phyloP scores from a whole-genome alignment of 2,113 vertebrate genomes.

The Trematomus loennbergii region DNA sequence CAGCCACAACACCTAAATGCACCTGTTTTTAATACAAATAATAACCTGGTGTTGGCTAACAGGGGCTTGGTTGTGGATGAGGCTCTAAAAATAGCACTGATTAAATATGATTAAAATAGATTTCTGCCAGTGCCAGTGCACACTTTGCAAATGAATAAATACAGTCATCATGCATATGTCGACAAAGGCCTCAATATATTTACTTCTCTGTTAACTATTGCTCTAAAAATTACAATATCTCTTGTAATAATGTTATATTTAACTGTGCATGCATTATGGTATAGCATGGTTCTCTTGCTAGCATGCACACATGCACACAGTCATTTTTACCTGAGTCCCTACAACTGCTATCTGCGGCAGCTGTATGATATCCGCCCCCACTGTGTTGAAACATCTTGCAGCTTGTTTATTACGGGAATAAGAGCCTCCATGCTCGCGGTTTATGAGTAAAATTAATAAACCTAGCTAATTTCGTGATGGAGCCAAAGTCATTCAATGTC shows the following conservation, averaged over 20 bases:
- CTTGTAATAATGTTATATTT: not conserved
- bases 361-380: constrained; percentile 96
- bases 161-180: not conserved
- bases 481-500: constrained; percentile 89
- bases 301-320: constrained; percentile 30
- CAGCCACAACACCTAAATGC: constrained; percentile 13
- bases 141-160: not conserved
- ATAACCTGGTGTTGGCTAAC: constrained; percentile 23
- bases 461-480: constrained; percentile 54
- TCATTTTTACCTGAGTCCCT: constrained; percentile 92
- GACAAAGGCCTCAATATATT: not conserved
- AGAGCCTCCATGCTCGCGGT: constrained; percentile 91
- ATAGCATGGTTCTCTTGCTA: constrained; percentile 44
- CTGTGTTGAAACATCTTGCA: constrained; percentile 98
- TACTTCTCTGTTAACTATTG: not conserved
- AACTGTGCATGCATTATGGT: not conserved
- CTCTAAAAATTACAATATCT: not conserved
- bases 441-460: constrained; percentile 46
- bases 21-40: not conserved
- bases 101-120: constrained; percentile 46
- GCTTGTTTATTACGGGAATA: constrained; percentile 98
- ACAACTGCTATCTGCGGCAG: constrained; percentile 98
- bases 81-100: constrained; percentile 43
- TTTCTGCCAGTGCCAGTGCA: constrained; percentile 3
- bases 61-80: constrained; percentile 6